Conservation (phyloP, 2,888 invertebrate genomes). For the Ommatoiulus sabulosus region DNA sequence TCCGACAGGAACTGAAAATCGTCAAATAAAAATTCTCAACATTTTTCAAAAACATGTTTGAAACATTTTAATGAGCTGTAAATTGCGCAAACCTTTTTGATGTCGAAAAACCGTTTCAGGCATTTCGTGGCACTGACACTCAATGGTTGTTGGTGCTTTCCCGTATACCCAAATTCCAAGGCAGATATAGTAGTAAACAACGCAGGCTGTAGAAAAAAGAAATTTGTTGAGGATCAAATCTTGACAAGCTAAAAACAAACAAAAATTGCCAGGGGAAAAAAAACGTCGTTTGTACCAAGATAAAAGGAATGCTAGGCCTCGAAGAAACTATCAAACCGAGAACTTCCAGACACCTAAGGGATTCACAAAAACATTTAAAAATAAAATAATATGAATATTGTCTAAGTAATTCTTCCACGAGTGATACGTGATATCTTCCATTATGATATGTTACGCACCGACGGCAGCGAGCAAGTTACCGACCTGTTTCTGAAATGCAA, state of each 20-base stretch:
- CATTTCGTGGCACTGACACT: not conserved
- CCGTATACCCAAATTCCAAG: constrained; percentile 18
- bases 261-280: not conserved
- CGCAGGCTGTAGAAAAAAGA: not conserved
- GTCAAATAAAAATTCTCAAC: no score
- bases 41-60: no score
- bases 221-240: not conserved
- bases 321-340: constrained; percentile 16
- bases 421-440: no score
- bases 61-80: no score
- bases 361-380: not conserved
- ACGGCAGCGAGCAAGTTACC: not conserved
- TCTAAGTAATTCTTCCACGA: no score
- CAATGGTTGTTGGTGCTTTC: not conserved
- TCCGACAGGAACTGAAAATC: not conserved
- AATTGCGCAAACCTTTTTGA: constrained; percentile 41
- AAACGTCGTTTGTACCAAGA: constrained; percentile 10
- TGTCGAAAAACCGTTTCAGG: not conserved
- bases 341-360: constrained; percentile 52
- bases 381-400: no score
- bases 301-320: not conserved
- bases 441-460: no score
- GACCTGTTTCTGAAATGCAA: constrained; percentile 61
- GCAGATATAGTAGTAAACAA: constrained; percentile 7
- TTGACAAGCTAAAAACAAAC: not conserved